Evolutionary conservation across 2,113 vertebrate genomes (phyloP), one percentile per base, ranked within the genome.

Genomic region (Gavia stellata): DNA sequence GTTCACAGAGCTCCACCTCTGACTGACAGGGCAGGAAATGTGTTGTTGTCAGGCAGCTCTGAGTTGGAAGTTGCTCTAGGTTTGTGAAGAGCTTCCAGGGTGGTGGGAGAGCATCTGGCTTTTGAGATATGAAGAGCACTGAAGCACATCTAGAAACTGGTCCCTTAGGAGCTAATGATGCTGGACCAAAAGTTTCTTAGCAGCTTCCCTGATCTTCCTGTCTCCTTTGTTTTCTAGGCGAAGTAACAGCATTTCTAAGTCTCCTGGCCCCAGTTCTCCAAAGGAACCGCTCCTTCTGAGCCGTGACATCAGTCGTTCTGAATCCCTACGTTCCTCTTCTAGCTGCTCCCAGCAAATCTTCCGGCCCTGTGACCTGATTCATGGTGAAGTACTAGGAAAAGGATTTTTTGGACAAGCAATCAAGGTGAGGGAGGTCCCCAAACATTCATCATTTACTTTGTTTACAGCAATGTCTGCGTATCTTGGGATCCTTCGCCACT

Each of bases 361-460:
- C 97, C 98, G 99, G 13, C 99, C 99, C 9, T 99, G 99, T 90
- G 99, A 99, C 97, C 98, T 99, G 90, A 98, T 99, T 81, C 99
- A 99, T 0, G 99, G 99, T 0, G 99, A 99, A 96, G 97, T 99
- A 94, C 98, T 99, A 58, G 99, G 99, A 29, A 99, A 99, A 97
- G 99, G 99, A 84, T 99, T 99, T 97, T 99, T 99, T 78, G 99
- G 99, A 78, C 99, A 99, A 94, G 99, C 99, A 4, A 99, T 99
- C 97, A 99, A 99, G 99, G 99, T 99, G 72, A 96, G 98, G 34
- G 34, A 73, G 45, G 47, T 80, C 28, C 62, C 78, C 49, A 80
- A 7, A 28, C 23, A 44, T 31, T 82, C 7, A 15, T 62, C 11
- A 12, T 4, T 77, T 56, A 20, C 29, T 71, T 24, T n/a, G 53